These are phyloP conservation scores for Botia almorhae DNA, from an alignment of 2,797 vertebrate genomes.

Conservation along the genomic window DNA sequence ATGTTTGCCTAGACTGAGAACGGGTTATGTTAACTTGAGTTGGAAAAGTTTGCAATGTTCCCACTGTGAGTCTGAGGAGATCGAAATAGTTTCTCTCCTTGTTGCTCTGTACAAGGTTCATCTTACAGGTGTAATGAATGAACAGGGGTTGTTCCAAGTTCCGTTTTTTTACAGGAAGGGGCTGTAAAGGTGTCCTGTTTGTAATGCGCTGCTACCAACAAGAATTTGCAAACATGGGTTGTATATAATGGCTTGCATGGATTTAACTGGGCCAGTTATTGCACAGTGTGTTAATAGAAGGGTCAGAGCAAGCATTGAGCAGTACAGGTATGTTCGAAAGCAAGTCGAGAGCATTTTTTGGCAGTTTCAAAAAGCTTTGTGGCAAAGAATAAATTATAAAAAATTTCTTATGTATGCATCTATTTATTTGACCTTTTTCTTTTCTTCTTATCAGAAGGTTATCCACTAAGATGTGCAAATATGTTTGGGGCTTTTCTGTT, in stretches of 20 bases:
- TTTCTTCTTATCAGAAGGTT: constrained; percentile 66
- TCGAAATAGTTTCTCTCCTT: constrained; percentile 67
- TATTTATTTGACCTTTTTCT: constrained; percentile 88
- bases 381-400: constrained; percentile 85
- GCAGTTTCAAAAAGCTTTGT: constrained; percentile 88
- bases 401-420: constrained; percentile 89
- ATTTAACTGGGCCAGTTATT: constrained; percentile 69
- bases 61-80: constrained; percentile 76
- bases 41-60: constrained; percentile 65
- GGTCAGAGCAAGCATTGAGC: constrained; percentile 71
- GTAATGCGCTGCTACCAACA: constrained; percentile 71
- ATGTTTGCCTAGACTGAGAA: constrained; percentile 97
- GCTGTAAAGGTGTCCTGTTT: constrained; percentile 71
- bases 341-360: constrained; percentile 70
- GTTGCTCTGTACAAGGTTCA: constrained; percentile 69
- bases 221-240: constrained; percentile 66
- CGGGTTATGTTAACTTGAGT: constrained; percentile 67
- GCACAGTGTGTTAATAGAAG: constrained; percentile 68
- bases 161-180: constrained; percentile 72
- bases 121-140: constrained; percentile 67
- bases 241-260: constrained; percentile 65
- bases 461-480: constrained; percentile 73
- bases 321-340: constrained; percentile 80
- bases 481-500: constrained; percentile 69
- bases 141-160: constrained; percentile 69